These are phyloP conservation scores for Lepidonotus clava DNA, from an alignment of 2,888 invertebrate species.

Conservation along the genomic window DNA sequence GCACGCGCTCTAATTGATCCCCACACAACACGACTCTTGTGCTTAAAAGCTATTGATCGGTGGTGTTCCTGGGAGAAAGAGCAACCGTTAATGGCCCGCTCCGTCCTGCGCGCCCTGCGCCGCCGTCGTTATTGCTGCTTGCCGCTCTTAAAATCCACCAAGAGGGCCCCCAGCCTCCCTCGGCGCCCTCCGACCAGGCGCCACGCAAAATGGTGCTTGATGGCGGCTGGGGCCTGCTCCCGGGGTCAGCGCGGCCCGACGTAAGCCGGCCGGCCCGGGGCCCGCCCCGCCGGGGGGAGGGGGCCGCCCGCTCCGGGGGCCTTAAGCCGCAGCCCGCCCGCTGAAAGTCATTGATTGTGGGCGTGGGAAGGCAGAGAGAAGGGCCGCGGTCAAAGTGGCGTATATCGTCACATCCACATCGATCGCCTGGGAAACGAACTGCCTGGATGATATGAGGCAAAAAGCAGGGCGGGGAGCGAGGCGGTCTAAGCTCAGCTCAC, in stretches of 20 bases:
- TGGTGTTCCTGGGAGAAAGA: conserved; percentile 48
- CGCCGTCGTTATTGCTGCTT: conserved; percentile 37
- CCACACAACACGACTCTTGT: conserved; percentile 53
- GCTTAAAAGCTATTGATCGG: conserved; percentile 53
- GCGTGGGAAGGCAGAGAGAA: neutral
- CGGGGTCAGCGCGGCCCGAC: neutral
- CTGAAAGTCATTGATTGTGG: neutral
- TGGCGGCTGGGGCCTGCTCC: too few relatives aligned
- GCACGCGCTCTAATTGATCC: conserved; percentile 45
- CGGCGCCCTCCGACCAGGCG: neutral
- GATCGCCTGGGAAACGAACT: conserved; percentile 26
- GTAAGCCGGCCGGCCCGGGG: neutral
- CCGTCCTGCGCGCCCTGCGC: conserved; percentile 2
- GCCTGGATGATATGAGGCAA: conserved; percentile 35
- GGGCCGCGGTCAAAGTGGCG: conserved; percentile 32
- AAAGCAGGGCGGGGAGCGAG: neutral
- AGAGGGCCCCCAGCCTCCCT: neutral
- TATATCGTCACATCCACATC: conserved; percentile 37
- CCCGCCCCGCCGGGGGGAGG: too few relatives aligned
- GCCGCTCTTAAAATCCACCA: conserved; percentile 49
- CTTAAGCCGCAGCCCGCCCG: neutral
- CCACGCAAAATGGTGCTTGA: conserved; percentile 34
- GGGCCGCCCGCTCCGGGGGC: neutral
- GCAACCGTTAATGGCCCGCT: conserved; percentile 46
- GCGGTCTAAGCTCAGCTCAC: neutral